Evolutionary conservation across 2,797 vertebrate species (phyloP), one percentile per base, ranked within the genome.

Genomic region (Alectoris magna): DNA sequence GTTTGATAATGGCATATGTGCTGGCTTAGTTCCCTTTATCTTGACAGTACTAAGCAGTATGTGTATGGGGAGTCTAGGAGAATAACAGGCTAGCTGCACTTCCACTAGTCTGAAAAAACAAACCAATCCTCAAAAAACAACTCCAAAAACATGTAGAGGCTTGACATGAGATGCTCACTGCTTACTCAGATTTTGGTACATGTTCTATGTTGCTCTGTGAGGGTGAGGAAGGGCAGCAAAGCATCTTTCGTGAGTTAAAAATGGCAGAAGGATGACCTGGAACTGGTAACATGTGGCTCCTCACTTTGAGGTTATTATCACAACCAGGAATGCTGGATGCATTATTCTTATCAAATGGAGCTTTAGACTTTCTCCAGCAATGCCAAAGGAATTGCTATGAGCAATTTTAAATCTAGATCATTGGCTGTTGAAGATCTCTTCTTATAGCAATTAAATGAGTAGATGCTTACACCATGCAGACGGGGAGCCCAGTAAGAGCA

Each of bases 11-110:
- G 77, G 56, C 16, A 22, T 6, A 31, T 1, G 0, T 1, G 0
- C 34, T 76, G 38, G 55, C 39, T 93, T 72, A 77, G 89, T 92
- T 86, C 72, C 24, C 59, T 91, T 90, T 86, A 56, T 73, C 67
- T 75, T 63, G 84, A 24, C 24, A 34, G 11, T 38, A 5, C 46
- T 63, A 8, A 91, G 56, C 10, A 51, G 29, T 18, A 2, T 6
- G 19, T 56, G 5, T 11, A 56, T 16, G 22, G 21, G 18, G 22
- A 84, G 14, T 14, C 36, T 23, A 56, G 59, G 24, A 48, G 74
- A 63, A 49, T 64, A 74, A 36, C 0, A 1, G 2, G 17, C 19
- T 68, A 72, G 2, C 49, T 64, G 60, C 11, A 60, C 15, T 22
- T 77, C 34, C 67, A 49, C 29, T 24, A 19, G 23, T 58, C 2